These are phyloP conservation scores for Automeris io DNA, from an alignment of 2,888 invertebrate genomes.

Conservation along the genomic window DNA sequence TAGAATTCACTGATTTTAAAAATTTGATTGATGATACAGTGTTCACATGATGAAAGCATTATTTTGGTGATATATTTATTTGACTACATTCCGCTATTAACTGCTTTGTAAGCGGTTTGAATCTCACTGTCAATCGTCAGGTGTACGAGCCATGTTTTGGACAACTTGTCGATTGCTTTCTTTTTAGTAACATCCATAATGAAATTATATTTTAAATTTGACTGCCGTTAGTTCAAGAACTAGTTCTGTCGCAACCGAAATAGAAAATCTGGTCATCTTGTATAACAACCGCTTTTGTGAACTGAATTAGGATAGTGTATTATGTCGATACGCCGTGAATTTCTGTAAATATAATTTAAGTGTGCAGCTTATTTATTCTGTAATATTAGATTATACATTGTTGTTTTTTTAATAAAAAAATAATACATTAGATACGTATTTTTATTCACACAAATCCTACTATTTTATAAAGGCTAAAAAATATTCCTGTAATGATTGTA, in stretches of 20 bases:
- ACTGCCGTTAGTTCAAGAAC: constrained; percentile 22
- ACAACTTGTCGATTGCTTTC: constrained; percentile 43
- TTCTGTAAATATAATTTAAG: constrained; percentile 60
- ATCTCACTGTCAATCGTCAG: constrained; percentile 21
- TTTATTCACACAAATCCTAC: background rate
- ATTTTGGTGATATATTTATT: constrained; percentile 38
- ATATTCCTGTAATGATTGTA: too few relatives aligned
- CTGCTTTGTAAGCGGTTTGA: constrained; percentile 23
- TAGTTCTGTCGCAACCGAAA: constrained; percentile 15
- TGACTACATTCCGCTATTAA: constrained; percentile 48
- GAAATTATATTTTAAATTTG: constrained; percentile 29
- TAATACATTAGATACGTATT: constrained; percentile 12
- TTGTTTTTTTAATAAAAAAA: constrained; percentile 47
- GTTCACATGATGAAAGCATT: constrained; percentile 29
- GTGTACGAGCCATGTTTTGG: constrained; percentile 30
- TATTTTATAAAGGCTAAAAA: background rate
- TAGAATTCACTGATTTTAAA: constrained; percentile 35
- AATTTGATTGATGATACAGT: background rate
- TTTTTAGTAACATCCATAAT: constrained; percentile 38
- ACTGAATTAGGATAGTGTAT: constrained; percentile 10
- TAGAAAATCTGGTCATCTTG: background rate
- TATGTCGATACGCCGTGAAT: constrained; percentile 39
- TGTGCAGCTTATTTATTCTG: constrained; percentile 62
- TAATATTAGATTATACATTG: constrained; percentile 43
- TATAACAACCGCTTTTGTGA: constrained; percentile 8